Evolutionary conservation across 2,113 vertebrate species (phyloP), one percentile per base, ranked within the genome.

Genomic region (Petaurus breviceps): DNA sequence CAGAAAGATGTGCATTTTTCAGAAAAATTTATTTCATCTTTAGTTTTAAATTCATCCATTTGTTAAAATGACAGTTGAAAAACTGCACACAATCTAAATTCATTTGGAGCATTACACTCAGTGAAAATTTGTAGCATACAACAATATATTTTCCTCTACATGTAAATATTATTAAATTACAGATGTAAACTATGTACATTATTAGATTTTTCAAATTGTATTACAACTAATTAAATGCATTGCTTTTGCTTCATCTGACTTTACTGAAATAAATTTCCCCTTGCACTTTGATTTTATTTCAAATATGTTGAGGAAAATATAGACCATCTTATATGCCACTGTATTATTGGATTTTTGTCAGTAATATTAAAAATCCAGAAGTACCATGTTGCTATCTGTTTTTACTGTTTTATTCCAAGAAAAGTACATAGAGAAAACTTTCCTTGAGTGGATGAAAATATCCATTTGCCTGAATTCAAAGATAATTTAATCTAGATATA

Each of bases 401-500:
- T 97, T 96, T 61, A 90, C 55, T 93, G 93, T 95, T 96, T 97
- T 43, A 95, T 94, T 93, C 51, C 47, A 95, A 96, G 90, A 95
- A 54, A 96, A n/a, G 8, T 49, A 89, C n/a, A 46, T 25, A 95
- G 3, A 93, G 89, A 96, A 90, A 90, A 96, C 90, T 46, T 89
- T 91, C 89, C 24, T 54, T 89, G 95, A 94, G 90, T 94, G 90
- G 89, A 93, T 77, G 96, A 94, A 96, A 97, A 96, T 94, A 97
- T 93, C 95, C 92, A 96, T 95, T 97, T 97, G 92, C 91, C n/a
- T 92, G 94, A n/a, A 96, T 95, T 96, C 92, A 96, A 89, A 96
- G 97, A 96, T 97, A 96, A 97, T 95, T 96, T 96, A 94, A 94
- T 91, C 49, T 96, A 96, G 96, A 96, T 97, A 97, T 93, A 98